phyloP scores from a whole-genome alignment of 64 coral and sea anemone species.

The Montipora efflorescens region DNA sequence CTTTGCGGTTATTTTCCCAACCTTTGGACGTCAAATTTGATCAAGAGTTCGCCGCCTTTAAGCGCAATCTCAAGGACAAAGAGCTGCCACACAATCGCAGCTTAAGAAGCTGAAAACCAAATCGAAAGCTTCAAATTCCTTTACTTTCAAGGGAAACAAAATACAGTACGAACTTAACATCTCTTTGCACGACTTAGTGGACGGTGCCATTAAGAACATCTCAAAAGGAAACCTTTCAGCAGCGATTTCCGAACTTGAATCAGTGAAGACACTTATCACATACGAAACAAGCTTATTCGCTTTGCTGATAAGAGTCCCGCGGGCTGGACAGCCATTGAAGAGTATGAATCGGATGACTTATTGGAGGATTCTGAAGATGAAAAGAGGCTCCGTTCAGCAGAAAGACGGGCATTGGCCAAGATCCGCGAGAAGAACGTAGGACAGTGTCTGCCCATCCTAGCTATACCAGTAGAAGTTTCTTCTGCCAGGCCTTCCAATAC shows the following conservation, averaged over 20 bases:
- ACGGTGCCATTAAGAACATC: conserved; percentile 21
- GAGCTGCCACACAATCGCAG: neutral
- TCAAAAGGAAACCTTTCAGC: conserved; percentile 31
- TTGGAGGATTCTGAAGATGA: conserved; percentile 62
- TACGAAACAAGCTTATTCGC: conserved; percentile 51
- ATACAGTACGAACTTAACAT: conserved; percentile 67
- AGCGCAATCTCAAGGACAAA: no score
- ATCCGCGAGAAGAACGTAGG: conserved; percentile 28
- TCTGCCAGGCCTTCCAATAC: conserved; percentile 26
- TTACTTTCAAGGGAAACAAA: conserved; percentile 71
- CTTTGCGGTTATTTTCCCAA: no score
- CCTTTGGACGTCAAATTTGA: no score
- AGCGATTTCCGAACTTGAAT: neutral
- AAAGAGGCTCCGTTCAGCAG: conserved; percentile 55
- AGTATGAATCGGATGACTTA: conserved; percentile 62
- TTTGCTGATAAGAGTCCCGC: conserved; percentile 71
- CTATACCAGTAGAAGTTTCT: neutral
- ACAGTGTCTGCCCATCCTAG: no score
- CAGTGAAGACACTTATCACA: conserved; percentile 7
- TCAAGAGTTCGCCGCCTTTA: no score
- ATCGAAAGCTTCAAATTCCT: conserved; percentile 60
- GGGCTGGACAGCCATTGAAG: conserved; percentile 56
- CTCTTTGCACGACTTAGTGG: conserved; percentile 6
- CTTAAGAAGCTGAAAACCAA: conserved; percentile 69
- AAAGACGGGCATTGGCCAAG: conserved; percentile 53